Percentiles rank a stretch among this genome's conserved stretches.
phyloP scores from a whole-genome alignment of 2,113 vertebrate species.

The Odocoileus virginianus region DNA sequence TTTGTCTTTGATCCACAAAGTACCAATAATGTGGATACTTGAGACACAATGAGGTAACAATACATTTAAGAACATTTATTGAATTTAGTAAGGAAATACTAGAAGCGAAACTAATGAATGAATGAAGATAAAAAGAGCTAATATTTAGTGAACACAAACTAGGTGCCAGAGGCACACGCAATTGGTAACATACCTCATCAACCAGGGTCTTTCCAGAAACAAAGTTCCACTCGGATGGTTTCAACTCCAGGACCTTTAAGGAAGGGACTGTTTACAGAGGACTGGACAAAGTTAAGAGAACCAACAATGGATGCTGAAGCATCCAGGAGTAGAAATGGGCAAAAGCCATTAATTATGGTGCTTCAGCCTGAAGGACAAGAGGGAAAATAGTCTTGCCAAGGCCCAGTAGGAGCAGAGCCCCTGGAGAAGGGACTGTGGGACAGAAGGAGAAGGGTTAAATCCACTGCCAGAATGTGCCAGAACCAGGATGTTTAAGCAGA shows the following conservation, averaged over 20 bases:
- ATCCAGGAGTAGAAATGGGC: background rate
- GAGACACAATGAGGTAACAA: background rate
- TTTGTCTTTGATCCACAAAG: background rate
- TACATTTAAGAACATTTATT: background rate
- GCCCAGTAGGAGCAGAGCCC: background rate
- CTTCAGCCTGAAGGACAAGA: background rate
- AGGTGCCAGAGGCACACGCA: background rate
- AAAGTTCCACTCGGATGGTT: background rate
- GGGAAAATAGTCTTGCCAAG: background rate
- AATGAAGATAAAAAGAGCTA: background rate
- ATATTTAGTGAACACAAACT: background rate
- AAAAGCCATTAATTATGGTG: background rate
- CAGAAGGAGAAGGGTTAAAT: background rate
- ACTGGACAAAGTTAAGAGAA: background rate
- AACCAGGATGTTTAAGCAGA: background rate
- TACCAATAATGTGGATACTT: background rate
- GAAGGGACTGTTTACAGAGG: background rate
- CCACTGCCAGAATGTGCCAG: background rate
- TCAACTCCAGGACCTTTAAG: background rate
- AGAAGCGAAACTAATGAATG: background rate
- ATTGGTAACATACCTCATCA: background rate
- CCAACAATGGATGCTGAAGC: background rate
- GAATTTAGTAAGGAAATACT: background rate
- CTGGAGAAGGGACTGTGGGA: background rate
- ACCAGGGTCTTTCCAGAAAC: background rate